These are phyloP conservation scores for Hylaeus anthracinus DNA, from an alignment of 1,140 invertebrate genomes.

Conservation along the genomic window DNA sequence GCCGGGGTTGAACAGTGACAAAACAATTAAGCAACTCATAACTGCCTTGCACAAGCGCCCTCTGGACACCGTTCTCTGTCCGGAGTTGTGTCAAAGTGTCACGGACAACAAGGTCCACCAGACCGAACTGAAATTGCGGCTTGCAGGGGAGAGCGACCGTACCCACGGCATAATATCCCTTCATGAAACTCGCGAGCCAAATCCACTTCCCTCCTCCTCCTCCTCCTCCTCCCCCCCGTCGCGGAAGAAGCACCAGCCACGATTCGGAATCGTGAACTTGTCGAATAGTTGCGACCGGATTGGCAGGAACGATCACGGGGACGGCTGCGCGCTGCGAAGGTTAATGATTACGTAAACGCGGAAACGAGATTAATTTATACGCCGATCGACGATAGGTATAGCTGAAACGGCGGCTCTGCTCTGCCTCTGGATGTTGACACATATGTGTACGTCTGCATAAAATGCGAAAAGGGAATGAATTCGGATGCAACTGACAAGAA, in stretches of 20 bases:
- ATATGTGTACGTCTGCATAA: too few relatives aligned
- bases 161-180: constrained; percentile 68
- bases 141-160: constrained; percentile 57
- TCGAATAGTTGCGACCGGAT: constrained; percentile 35
- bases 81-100: constrained; percentile 79
- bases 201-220: too few relatives aligned
- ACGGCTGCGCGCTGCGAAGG: too few relatives aligned
- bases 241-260: constrained; percentile 45
- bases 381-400: too few relatives aligned
- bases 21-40: constrained; percentile 80
- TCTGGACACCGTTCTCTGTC: constrained; percentile 66
- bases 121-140: constrained; percentile 77
- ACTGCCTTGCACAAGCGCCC: constrained; percentile 73
- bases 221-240: not conserved
- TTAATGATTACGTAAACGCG: too few relatives aligned
- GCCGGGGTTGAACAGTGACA: constrained; percentile 72
- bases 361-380: too few relatives aligned
- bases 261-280: constrained; percentile 28
- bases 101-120: constrained; percentile 77
- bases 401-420: too few relatives aligned
- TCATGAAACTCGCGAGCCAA: constrained; percentile 51
- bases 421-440: too few relatives aligned
- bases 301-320: not conserved
- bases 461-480: too few relatives aligned
- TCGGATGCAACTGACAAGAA: too few relatives aligned